A percentile compares a stretch with the other conserved stretches of the same genome.
Conservation (phyloP, 2,797 vertebrate genomes). For the Phalanger gymnotis region DNA sequence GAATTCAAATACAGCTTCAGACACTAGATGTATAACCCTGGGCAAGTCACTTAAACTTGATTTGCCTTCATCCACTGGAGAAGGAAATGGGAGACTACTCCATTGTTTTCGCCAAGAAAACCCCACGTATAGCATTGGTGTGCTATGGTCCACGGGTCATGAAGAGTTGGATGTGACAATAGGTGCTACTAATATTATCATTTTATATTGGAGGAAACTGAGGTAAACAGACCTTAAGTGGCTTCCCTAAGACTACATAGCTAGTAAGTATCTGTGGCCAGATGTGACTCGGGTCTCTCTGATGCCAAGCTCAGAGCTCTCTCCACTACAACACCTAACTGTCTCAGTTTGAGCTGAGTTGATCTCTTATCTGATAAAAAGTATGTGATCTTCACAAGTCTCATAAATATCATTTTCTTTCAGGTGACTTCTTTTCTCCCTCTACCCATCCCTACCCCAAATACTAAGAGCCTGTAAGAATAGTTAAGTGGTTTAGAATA, state of each 20-base stretch:
- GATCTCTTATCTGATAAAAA: background rate
- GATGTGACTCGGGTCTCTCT: background rate
- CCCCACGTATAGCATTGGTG: background rate
- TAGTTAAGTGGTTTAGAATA: constrained; percentile 55
- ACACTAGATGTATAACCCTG: background rate
- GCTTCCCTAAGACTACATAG: background rate
- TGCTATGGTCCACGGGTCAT: background rate
- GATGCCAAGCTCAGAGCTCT: background rate
- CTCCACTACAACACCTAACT: background rate
- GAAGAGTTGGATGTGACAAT: background rate
- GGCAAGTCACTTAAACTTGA: background rate
- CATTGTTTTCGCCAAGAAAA: background rate
- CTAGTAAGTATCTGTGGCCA: background rate
- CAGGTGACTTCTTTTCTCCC: constrained; percentile 9
- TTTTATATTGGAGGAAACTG: background rate
- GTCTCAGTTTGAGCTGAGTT: background rate
- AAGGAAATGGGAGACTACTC: background rate
- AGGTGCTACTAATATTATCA: background rate
- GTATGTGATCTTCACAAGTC: constrained; percentile 38
- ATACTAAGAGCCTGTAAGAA: constrained; percentile 42
- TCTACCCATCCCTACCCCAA: constrained; percentile 52
- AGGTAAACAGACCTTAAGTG: background rate
- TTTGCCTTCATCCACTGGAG: background rate
- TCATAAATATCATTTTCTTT: constrained; percentile 46
- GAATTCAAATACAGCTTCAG: background rate